A percentile compares a stretch with the other conserved stretches of the same genome.
These are phyloP conservation scores for Leguminivora glycinivorella DNA, from an alignment of 1,140 invertebrate species.

Conservation along the genomic window DNA sequence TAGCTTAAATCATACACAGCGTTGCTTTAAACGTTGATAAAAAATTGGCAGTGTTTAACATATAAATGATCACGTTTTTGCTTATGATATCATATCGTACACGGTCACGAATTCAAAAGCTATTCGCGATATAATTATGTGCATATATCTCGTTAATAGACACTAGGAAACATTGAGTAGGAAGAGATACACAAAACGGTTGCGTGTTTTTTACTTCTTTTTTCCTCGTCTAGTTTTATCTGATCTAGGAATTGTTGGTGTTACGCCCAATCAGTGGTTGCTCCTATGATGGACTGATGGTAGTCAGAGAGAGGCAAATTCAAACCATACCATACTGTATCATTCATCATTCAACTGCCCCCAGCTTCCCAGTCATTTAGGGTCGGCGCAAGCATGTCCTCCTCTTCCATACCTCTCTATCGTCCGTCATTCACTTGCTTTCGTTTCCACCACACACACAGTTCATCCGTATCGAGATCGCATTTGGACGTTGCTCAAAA, in stretches of 20 bases:
- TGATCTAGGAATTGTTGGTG: not conserved
- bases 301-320: too few relatives aligned
- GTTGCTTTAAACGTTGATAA: not conserved
- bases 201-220: not conserved
- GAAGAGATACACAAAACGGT: not conserved
- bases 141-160: constrained; percentile 8
- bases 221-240: not conserved
- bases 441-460: too few relatives aligned
- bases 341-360: too few relatives aligned
- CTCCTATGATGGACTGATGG: too few relatives aligned
- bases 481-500: too few relatives aligned
- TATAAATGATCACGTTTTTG: not conserved
- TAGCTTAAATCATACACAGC: not conserved
- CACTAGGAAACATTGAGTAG: constrained; percentile 16
- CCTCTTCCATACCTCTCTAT: too few relatives aligned
- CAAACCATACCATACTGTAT: too few relatives aligned
- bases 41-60: not conserved
- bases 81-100: constrained; percentile 7
- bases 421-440: too few relatives aligned
- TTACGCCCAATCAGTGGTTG: not conserved
- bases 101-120: not conserved
- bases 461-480: too few relatives aligned
- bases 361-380: too few relatives aligned
- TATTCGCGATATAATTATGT: constrained; percentile 16
- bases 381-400: too few relatives aligned